Evolutionary conservation across 1,140 invertebrate genomes (phyloP).

Genomic region (Meloidogyne exigua): DNA sequence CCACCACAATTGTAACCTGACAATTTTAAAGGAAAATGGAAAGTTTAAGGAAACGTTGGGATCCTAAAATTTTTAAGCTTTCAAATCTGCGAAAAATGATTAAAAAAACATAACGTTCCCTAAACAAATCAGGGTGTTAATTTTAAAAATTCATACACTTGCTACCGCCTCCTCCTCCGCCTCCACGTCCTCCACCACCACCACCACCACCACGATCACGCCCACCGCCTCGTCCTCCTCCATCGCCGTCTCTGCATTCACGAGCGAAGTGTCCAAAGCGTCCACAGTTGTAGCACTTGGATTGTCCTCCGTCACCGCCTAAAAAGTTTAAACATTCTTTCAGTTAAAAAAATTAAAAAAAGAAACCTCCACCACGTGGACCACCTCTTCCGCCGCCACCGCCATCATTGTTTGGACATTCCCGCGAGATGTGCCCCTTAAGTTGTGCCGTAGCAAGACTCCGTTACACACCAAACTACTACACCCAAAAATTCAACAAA

Average conservation of each 20-base stretch:
- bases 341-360: not conserved
- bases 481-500: conserved; percentile 18
- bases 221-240: not conserved
- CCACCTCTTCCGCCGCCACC: conserved; percentile 9
- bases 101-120: not conserved
- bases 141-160: not conserved
- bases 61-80: not conserved
- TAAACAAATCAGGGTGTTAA: too few species aligned
- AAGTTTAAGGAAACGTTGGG: not conserved
- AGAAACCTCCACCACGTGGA: conserved; percentile 10
- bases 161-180: not conserved
- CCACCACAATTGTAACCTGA: conserved; percentile 17
- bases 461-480: not conserved
- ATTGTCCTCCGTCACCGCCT: conserved; percentile 6
- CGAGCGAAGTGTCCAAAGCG: conserved; percentile 18
- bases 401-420: conserved; percentile 14
- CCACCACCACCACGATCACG: not conserved
- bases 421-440: conserved; percentile 26
- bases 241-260: conserved; percentile 1
- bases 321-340: not conserved
- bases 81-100: not conserved
- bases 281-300: conserved; percentile 20
- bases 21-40: not conserved
- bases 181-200: conserved; percentile 19
- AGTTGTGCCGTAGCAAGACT: conserved; percentile 15